phyloP scores from a whole-genome alignment of 1,140 invertebrate species.

The Cyphomyrmex costatus region DNA sequence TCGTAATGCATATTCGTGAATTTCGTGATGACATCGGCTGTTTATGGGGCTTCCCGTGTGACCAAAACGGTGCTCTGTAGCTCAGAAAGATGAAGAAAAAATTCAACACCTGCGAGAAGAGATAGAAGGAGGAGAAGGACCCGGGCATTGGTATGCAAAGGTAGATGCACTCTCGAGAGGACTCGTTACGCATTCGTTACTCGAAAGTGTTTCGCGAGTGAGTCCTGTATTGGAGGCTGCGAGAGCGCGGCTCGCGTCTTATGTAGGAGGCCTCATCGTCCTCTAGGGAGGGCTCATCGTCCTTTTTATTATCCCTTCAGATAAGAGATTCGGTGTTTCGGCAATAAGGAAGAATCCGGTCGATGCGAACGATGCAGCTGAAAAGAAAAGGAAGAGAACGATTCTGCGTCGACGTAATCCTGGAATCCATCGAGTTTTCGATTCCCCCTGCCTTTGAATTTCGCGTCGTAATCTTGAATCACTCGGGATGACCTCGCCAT shows the following conservation, averaged over 20 bases:
- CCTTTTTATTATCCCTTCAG: slow-evolving; percentile 74
- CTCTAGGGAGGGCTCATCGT: slow-evolving; percentile 62
- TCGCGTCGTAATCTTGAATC: slow-evolving; percentile 58
- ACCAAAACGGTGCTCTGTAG: background rate
- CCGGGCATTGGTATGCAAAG: slow-evolving; percentile 63
- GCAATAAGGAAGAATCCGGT: slow-evolving; percentile 75
- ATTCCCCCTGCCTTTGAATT: slow-evolving; percentile 17
- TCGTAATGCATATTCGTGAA: background rate
- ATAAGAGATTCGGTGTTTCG: slow-evolving; percentile 38
- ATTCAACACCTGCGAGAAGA: slow-evolving; percentile 36
- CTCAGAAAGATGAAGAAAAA: slow-evolving; percentile 10
- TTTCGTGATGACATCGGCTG: background rate
- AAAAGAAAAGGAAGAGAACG: slow-evolving; percentile 20
- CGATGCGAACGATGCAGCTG: slow-evolving; percentile 6
- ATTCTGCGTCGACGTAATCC: slow-evolving; percentile 71
- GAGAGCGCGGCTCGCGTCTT: slow-evolving; percentile 21
- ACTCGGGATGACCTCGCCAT: slow-evolving; percentile 64
- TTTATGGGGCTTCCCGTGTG: background rate
- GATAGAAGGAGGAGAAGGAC: background rate
- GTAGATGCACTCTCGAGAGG: slow-evolving; percentile 66
- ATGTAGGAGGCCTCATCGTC: slow-evolving; percentile 26
- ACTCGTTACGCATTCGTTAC: slow-evolving; percentile 66
- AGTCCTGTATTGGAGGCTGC: slow-evolving; percentile 45
- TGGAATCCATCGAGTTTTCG: slow-evolving; percentile 59
- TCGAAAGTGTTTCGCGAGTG: slow-evolving; percentile 54